phyloP scores from a whole-genome alignment of 2,888 invertebrate genomes.

The Cataglyphis altisquamis region DNA sequence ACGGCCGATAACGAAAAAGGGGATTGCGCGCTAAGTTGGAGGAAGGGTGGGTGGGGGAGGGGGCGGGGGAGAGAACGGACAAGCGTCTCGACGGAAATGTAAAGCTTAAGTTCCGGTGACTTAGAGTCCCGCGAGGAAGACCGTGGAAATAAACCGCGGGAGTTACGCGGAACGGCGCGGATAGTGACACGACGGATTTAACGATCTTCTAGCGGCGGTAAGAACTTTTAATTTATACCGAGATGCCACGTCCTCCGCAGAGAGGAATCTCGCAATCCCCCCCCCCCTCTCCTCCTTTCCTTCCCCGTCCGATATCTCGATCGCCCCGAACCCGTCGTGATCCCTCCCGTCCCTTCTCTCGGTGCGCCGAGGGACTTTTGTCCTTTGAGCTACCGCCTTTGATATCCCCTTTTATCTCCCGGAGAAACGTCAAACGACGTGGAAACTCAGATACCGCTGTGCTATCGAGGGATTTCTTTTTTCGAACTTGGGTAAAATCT shows the following conservation, averaged over 20 bases:
- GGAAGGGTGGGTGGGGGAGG: neutral
- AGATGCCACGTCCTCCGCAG: constrained; percentile 62
- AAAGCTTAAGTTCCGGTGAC: constrained; percentile 76
- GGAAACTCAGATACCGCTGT: constrained; percentile 71
- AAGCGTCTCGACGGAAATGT: constrained; percentile 68
- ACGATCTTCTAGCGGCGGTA: constrained; percentile 74
- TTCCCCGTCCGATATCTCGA: constrained; percentile 55
- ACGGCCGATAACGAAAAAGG: constrained; percentile 56
- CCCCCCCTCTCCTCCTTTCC: neutral
- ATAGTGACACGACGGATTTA: constrained; percentile 80
- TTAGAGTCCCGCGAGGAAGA: constrained; percentile 70
- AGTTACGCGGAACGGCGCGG: constrained; percentile 69
- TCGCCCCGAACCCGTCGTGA: constrained; percentile 13
- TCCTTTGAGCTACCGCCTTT: constrained; percentile 63
- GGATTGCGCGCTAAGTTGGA: neutral
- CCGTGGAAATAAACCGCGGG: constrained; percentile 70
- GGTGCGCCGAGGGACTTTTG: constrained; percentile 66
- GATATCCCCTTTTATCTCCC: constrained; percentile 63
- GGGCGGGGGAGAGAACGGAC: neutral
- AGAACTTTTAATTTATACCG: constrained; percentile 80
- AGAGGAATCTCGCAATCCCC: constrained; percentile 29
- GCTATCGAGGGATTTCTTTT: constrained; percentile 53
- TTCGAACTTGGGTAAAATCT: constrained; percentile 58
- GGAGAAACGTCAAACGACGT: constrained; percentile 70
- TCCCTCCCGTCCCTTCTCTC: constrained; percentile 54